Base-by-base conservation (phyloP, 1,140 invertebrate species). In the Drosophila eugracilis region DNA sequence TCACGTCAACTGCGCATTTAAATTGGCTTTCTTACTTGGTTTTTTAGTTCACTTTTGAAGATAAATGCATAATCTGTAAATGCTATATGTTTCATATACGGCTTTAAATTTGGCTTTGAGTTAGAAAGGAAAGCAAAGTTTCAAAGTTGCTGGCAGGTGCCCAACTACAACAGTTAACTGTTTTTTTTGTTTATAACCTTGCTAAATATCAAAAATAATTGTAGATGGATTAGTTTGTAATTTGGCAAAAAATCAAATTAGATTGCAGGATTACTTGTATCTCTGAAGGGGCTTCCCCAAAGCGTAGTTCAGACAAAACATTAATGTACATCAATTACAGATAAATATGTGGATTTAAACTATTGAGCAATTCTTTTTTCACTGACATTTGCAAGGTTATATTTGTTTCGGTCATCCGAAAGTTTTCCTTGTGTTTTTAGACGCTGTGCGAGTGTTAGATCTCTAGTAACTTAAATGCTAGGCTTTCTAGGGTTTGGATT, bases 51-150 rank as follows among this genome's bases (percentile, higher is more conserved):
- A 34, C n/a, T n/a, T 70, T 58, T 30, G 12, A 67, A 79, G 59
- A 69, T 84, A 84, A 84, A 84, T 84, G 80, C 80, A 73, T 72
- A 69, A 39, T 79, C 49, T 71, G 36, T 86, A 84, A 84, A 84
- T 84, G 80, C 80, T 50, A 53, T 67, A 44, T 15, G 17, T 32
- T 36, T 36, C 36, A 12, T 44, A 67, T 52, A 36, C 65, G 5
- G 4, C 10, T 59, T 26, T 32, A 39, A 54, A 53, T 63, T 74
- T 73, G 69, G 70, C 69, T 73, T 62, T 45, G 32, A 36, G 42
- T 52, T 54, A 14, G 22, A 63, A 73, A 41, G 49, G 34, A 73
- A 73, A 74, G 48, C 70, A 32, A 36, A 28, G 39, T 54, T 73
- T 53, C 37, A 41, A 39, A 26, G 26, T 26, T 39, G 42, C 26